Evolutionary conservation across 35 echinoderm and acorn worm genomes (phyloP), one percentile per base, ranked within the genome.

Genomic region (Lytechinus pictus): DNA sequence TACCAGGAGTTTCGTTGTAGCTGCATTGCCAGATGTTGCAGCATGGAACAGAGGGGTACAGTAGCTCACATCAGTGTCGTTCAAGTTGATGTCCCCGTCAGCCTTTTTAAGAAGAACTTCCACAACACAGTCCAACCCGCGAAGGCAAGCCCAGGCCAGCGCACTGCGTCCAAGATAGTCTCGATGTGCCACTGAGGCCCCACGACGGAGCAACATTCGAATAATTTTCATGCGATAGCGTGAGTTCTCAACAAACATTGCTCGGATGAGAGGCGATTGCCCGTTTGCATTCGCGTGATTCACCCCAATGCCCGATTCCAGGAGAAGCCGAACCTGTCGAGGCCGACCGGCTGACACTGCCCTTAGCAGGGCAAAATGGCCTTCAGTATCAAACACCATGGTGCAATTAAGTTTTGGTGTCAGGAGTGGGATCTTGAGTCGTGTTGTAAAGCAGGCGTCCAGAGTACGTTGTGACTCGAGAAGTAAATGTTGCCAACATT

Each of bases 1-100:
- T n/a, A 98, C 95, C 19, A 97, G 95, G 27, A 89, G 54, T 54
- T 98, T 98, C 5, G 97, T 95, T 3, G 95, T 95, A 19, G 96
- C 95, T 13, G 97, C 97, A 52, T 94, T 97, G 27, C 97, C 97
- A 24, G 96, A 98, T 9, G 96, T 97, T 55, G 97, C 95, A 6
- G 96, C 97, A 53, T 98, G 96, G 94, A 97, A 98, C 8, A 98
- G 60, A 10, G 97, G 95, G 3, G 97, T 97, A 54, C 97, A 96
- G 9, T 96, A 96, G 61, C 95, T 98, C 88, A 98, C 94, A 53
- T 98, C 97, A 4, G 58, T 92, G 21, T 91, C 95, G 61, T 98
- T 98, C 55, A 98, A 87, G 87, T 98, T 96, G 28, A 98, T 94
- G 44, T 97, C 95, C 27, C 87, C 92, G 19, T 98, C 97, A 28